Conservation (phyloP, 1,140 invertebrate species). For the Thaumatotibia leucotreta region DNA sequence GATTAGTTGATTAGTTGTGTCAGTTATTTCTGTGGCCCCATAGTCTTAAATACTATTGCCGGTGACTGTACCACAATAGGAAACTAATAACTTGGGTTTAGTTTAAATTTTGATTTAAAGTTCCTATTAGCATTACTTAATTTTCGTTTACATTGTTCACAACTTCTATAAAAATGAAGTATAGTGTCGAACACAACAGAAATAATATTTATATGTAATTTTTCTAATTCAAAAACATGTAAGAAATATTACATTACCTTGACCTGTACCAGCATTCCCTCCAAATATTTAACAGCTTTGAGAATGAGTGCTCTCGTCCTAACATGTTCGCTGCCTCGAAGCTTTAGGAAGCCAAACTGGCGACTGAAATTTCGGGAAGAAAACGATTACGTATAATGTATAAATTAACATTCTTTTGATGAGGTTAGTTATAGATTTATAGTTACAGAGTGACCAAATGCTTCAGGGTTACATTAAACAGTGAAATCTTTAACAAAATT, state of each 20-base stretch:
- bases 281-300: slow-evolving; percentile 90
- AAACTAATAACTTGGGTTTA: too few species aligned
- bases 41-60: too few species aligned
- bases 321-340: slow-evolving; percentile 85
- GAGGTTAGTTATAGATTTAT: slow-evolving; percentile 13
- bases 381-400: neutral
- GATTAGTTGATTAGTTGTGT: too few species aligned
- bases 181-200: too few species aligned
- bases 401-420: neutral
- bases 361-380: slow-evolving; percentile 80
- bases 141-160: too few species aligned
- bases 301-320: slow-evolving; percentile 87
- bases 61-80: too few species aligned
- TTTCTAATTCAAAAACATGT: too few species aligned
- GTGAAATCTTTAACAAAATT: neutral
- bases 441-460: slow-evolving; percentile 12
- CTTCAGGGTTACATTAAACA: neutral
- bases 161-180: too few species aligned
- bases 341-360: slow-evolving; percentile 90
- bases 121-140: too few species aligned
- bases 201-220: too few species aligned
- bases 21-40: too few species aligned
- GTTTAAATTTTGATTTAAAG: too few species aligned
- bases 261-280: slow-evolving; percentile 88
- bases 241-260: slow-evolving; percentile 64